These are phyloP conservation scores for Paramisgurnus dabryanus DNA, from an alignment of 2,113 vertebrate genomes.

Conservation along the genomic window DNA sequence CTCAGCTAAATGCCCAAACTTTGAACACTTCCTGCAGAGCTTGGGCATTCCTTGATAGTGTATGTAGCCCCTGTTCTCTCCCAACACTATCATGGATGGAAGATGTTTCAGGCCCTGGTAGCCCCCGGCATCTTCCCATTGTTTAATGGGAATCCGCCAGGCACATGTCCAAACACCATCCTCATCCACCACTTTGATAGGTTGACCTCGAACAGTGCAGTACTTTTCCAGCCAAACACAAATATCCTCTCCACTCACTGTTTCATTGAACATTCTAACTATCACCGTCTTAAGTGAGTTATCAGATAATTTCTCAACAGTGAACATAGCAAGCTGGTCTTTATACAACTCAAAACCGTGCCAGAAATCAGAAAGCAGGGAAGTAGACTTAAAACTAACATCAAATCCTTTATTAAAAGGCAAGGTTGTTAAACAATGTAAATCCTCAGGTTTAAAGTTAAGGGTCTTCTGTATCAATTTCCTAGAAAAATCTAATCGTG, in stretches of 20 bases:
- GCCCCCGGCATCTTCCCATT: no score
- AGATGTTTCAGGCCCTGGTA: no score
- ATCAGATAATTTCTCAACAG: not conserved
- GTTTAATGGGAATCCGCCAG: no score
- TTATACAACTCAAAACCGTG: not conserved
- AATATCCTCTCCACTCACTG: not conserved
- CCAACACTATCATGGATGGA: no score
- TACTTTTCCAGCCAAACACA: not conserved
- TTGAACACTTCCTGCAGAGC: no score
- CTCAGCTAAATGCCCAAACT: no score
- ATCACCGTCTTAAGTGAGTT: not conserved
- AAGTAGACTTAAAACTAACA: slow-evolving; percentile 2
- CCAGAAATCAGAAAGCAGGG: not conserved
- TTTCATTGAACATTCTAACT: slow-evolving; percentile 34
- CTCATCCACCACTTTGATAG: no score
- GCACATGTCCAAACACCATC: no score
- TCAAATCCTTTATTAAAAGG: slow-evolving; percentile 32
- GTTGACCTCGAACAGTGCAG: not conserved
- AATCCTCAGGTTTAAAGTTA: no score
- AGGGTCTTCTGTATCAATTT: not conserved
- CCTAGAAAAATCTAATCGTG: not conserved
- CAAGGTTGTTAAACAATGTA: not conserved
- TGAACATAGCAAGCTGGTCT: slow-evolving; percentile 16
- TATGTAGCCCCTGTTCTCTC: no score
- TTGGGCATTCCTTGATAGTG: no score